Conservation (phyloP, 2,888 invertebrate genomes). For the Rotaria sp. region DNA sequence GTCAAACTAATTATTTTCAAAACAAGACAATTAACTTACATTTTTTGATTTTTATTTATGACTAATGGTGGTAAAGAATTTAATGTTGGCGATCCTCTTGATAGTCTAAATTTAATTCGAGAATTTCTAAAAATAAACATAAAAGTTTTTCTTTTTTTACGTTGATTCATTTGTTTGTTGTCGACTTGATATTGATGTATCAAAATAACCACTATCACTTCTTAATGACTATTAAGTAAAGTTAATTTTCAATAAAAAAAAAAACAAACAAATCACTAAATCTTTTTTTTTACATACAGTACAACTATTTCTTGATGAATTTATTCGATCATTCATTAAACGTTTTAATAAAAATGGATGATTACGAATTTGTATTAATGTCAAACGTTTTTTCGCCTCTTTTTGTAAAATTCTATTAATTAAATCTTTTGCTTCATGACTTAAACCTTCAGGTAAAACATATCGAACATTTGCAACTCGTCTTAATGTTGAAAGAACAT, state of each 20-base stretch:
- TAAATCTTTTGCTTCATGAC: constrained; percentile 11
- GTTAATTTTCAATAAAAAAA: neutral
- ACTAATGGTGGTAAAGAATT: constrained; percentile 9
- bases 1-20: neutral
- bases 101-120: neutral
- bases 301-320: neutral
- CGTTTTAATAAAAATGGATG: constrained; percentile 6
- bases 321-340: neutral
- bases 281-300: neutral
- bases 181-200: neutral
- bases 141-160: no score
- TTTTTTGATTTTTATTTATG: neutral
- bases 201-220: constrained; percentile 6
- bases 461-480: constrained; percentile 12
- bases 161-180: neutral
- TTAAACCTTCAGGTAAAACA: neutral
- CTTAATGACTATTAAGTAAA: neutral
- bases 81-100: neutral
- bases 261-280: no score
- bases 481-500: constrained; percentile 20
- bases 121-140: no score
- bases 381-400: constrained; percentile 3
- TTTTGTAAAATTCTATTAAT: constrained; percentile 12
- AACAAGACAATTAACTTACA: neutral
- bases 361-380: constrained; percentile 18